Evolutionary conservation across 2,888 invertebrate genomes (phyloP), one percentile per base, ranked within the genome.

Genomic region (Leptarthrus brevirostris): DNA sequence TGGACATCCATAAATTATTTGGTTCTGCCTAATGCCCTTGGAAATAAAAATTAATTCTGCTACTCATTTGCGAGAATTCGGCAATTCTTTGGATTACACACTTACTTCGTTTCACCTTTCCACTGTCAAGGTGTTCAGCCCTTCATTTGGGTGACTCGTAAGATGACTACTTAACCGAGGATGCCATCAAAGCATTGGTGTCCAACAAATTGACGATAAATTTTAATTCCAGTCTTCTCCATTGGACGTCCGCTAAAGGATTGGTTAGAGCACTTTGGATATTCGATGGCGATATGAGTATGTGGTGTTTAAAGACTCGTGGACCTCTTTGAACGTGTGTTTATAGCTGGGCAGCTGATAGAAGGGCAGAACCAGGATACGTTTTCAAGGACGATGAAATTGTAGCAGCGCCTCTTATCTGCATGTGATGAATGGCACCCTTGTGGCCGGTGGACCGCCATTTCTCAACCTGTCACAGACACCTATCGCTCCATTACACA

Each of bases 391-490:
- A 75, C 71, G 74, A 74, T 66, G 71, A 73, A 72, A 61, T 70
- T 71, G 72, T 64, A 74, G 72, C 34, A 74, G 73, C 76, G 72
- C 76, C 74, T 73, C 75, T 73, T 77, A 75, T 74, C 72, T 76
- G 75, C 73, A 54, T 52, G 74, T 78, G 79, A 79, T 79, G 76
- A 47, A 79, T 78, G 76, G 75, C 75, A 74, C 79, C 79, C 79
- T 77, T 75, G 78, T 77, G 79, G 76, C 77, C 76, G 72, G 73
- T 75, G 77, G 76, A 79, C 79, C 78, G 78, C 77, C 75, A 79
- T 79, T 79, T 79, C 78, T 79, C 78, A 79, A 78, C 76, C 77
- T 78, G 78, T 78, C 79, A 78, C 76, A 76, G 61, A 77, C 76
- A 76, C 74, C 75, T 77, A 75, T 78, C 75, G 76, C 77, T 76